Percentiles rank a stretch among this genome's conserved stretches.
Evolutionary conservation across 2,888 invertebrate species (phyloP).

Genomic region (Drosophila villosipedis): DNA sequence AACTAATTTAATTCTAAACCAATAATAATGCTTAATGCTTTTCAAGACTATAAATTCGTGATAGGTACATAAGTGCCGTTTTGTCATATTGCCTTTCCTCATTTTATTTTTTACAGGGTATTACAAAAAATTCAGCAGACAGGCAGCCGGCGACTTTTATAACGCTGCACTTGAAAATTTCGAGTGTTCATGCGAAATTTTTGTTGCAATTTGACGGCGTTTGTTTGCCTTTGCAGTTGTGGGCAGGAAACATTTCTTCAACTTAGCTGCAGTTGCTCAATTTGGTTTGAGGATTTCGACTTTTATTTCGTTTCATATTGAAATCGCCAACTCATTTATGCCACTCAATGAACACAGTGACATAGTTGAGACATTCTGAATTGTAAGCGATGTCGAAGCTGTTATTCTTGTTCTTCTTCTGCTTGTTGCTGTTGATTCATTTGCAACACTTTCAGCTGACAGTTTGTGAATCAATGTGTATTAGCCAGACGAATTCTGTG

Average conservation of each 20-base stretch:
- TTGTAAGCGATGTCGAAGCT: constrained; percentile 41
- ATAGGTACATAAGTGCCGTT: no score
- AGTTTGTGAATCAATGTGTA: constrained; percentile 14
- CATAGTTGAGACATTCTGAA: constrained; percentile 21
- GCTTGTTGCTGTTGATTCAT: constrained; percentile 19
- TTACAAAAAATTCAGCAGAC: constrained; percentile 13
- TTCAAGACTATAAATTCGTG: background rate
- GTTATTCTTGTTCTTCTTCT: background rate
- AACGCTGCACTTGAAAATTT: constrained; percentile 71
- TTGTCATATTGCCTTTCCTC: background rate
- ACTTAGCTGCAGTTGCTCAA: constrained; percentile 57
- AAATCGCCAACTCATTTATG: constrained; percentile 72
- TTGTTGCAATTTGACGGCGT: constrained; percentile 65
- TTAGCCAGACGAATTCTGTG: constrained; percentile 9
- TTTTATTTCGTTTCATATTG: constrained; percentile 50
- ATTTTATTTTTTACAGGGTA: constrained; percentile 21
- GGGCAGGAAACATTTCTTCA: constrained; percentile 25
- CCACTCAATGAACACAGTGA: constrained; percentile 39
- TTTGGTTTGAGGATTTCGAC: constrained; percentile 37
- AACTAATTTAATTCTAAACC: background rate
- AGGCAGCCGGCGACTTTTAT: constrained; percentile 16
- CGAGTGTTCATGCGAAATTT: constrained; percentile 65
- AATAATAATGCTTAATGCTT: background rate
- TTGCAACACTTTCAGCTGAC: constrained; percentile 41
- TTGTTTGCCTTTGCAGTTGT: constrained; percentile 29